Evolutionary conservation across 2,888 invertebrate genomes (phyloP).

Genomic region (Coleophora deauratella): DNA sequence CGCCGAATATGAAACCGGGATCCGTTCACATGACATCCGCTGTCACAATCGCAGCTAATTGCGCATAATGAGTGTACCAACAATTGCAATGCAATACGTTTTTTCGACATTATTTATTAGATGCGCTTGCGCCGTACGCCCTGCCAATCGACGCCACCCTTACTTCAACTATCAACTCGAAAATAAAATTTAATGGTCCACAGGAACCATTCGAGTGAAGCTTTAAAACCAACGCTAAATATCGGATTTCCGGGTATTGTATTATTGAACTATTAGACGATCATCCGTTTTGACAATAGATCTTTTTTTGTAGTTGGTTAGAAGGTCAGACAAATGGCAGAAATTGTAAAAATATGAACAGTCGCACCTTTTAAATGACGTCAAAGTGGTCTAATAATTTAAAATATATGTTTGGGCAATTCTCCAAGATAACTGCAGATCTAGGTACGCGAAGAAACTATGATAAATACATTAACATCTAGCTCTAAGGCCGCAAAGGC

Average conservation of each 20-base stretch:
- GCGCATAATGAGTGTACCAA: conserved; percentile 69
- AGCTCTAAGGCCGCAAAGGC: too few species aligned
- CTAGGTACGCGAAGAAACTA: too few species aligned
- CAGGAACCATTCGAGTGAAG: conserved; percentile 38
- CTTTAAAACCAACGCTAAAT: conserved; percentile 47
- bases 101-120: conserved; percentile 67
- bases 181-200: conserved; percentile 69
- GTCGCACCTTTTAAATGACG: too few species aligned
- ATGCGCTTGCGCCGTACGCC: conserved; percentile 33
- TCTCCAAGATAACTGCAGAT: too few species aligned
- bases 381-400: too few species aligned
- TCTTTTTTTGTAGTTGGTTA: conserved; percentile 1
- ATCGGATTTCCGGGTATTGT: conserved; percentile 62
- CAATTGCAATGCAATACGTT: conserved; percentile 59
- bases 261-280: conserved; percentile 26
- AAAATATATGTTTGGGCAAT: too few species aligned
- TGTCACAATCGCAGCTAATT: conserved; percentile 73
- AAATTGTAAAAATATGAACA: too few species aligned
- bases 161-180: conserved; percentile 40
- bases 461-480: too few species aligned
- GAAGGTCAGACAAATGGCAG: not conserved
- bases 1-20: too few species aligned
- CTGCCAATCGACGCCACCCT: conserved; percentile 51
- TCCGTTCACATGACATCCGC: conserved; percentile 60
- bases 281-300: conserved; percentile 16